A percentile compares a stretch with the other conserved stretches of the same genome.
phyloP scores from a whole-genome alignment of 1,140 invertebrate genomes.

The Gryllus bimaculatus region DNA sequence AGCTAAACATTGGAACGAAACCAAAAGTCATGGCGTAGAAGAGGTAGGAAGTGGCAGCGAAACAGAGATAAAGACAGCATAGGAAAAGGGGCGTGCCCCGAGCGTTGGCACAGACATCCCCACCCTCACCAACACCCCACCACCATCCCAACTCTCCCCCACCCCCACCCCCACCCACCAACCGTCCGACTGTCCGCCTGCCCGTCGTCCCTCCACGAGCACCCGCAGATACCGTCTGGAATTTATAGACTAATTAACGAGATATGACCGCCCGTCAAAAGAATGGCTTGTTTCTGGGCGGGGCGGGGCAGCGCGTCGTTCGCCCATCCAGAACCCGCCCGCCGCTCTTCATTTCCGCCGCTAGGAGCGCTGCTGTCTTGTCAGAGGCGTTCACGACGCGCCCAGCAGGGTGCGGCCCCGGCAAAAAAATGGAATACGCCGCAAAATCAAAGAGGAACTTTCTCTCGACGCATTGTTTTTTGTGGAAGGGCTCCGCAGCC shows the following conservation, averaged over 20 bases:
- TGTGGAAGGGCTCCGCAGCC: no score
- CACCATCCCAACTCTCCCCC: no score
- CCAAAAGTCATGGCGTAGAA: no score
- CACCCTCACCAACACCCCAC: no score
- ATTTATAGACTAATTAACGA: slow-evolving; percentile 2
- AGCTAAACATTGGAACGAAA: no score
- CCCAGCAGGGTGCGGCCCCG: background rate
- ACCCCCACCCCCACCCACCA: background rate
- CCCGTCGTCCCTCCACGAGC: background rate
- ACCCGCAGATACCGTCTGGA: background rate
- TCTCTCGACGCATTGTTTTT: background rate
- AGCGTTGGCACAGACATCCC: no score
- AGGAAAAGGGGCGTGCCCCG: no score
- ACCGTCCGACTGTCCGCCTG: background rate
- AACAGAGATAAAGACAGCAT: no score
- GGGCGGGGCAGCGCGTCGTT: background rate
- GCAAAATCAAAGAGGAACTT: background rate
- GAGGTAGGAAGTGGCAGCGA: no score
- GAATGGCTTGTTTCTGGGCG: background rate
- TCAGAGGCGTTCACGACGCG: background rate
- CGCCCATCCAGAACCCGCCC: background rate
- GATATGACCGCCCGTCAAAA: background rate
- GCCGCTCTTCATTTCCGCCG: background rate
- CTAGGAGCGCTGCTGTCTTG: background rate
- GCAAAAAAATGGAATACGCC: background rate